Evolutionary conservation across 2,797 vertebrate genomes (phyloP), one percentile per base, ranked within the genome.

Genomic region (Pseudopleuronectes americanus): DNA sequence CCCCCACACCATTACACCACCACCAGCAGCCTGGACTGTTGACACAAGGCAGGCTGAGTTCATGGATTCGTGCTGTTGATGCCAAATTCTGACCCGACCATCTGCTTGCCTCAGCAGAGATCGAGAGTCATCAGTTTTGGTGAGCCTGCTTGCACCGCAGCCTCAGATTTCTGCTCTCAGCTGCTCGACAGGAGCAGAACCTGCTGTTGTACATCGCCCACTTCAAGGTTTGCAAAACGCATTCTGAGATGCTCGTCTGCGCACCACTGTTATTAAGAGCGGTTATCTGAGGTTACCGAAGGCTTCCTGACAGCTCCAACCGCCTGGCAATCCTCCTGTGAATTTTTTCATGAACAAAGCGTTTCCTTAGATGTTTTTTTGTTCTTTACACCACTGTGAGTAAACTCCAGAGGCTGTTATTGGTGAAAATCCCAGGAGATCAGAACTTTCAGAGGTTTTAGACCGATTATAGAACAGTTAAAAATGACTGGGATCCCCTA

Each of bases 71-170:
- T 21, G 4, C 9, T n/a, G 22, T 5, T 54, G 51, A 54, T 54
- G 62, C 51, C 51, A 64, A 28, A 26, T 64, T 45, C 36, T 55
- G 23, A 55, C 63, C 36, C 28, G 8, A 21, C 63, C 63, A 55
- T 45, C 63, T 65, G 63, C 19, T 13, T 13, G 16, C 19, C 52
- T 31, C 38, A 55, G 52, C 63, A 65, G 63, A 65, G 53, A 65
- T 43, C 3, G 3, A 21, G 24, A 55, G 23, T 54, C 49, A 53
- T 64, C 49, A 41, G 21, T n/a, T 52, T 23, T 19, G 22, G 28
- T 26, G 38, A 19, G 16, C 28, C 8, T 17, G n/a, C 16, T n/a
- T 8, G 13, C 45, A 33, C 12, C 23, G 47, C 28, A 16, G 47
- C 14, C 28, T 62, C 31, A 38, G 21, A 51, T 12, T 23, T 38